A percentile compares a stretch with the other conserved stretches of the same genome.
phyloP scores from a whole-genome alignment of 1,140 invertebrate species.

The Harpegnathos saltator region DNA sequence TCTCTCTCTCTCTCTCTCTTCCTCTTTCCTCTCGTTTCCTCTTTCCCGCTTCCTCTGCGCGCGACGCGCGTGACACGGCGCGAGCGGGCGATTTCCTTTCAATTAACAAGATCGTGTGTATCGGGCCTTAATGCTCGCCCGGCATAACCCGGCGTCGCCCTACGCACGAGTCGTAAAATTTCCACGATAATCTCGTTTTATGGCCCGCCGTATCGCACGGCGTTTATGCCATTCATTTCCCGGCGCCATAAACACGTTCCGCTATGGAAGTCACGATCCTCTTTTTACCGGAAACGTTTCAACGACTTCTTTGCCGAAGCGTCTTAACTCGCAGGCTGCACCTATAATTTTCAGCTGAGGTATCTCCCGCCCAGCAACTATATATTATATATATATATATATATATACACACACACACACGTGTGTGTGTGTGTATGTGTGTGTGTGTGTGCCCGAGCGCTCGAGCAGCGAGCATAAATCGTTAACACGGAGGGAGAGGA shows the following conservation, averaged over 20 bases:
- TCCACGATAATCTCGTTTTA: conserved; percentile 50
- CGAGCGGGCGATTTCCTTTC: conserved; percentile 32
- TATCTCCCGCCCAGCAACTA: conserved; percentile 7
- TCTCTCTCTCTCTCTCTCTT: too few relatives aligned
- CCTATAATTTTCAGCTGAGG: conserved; percentile 37
- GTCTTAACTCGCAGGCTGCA: conserved; percentile 21
- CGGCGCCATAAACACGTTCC: conserved; percentile 51
- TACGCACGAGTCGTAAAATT: conserved; percentile 48
- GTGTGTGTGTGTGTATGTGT: not conserved
- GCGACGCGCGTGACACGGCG: not conserved
- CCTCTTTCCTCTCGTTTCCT: too few relatives aligned
- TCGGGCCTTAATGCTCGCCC: conserved; percentile 34
- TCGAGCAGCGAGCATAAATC: conserved; percentile 23
- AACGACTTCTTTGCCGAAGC: conserved; percentile 58
- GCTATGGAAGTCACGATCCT: conserved; percentile 46
- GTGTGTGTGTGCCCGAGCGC: not conserved
- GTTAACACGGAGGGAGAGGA: not conserved
- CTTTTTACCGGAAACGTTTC: conserved; percentile 43
- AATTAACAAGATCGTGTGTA: conserved; percentile 62
- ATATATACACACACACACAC: too few relatives aligned
- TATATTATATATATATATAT: conserved; percentile 4
- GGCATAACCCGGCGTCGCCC: conserved; percentile 33
- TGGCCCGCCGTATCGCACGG: conserved; percentile 36
- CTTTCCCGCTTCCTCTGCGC: not conserved
- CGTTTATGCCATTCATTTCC: conserved; percentile 64